Evolutionary conservation across 2,888 invertebrate genomes (phyloP).

Genomic region (Pheosia gnoma): DNA sequence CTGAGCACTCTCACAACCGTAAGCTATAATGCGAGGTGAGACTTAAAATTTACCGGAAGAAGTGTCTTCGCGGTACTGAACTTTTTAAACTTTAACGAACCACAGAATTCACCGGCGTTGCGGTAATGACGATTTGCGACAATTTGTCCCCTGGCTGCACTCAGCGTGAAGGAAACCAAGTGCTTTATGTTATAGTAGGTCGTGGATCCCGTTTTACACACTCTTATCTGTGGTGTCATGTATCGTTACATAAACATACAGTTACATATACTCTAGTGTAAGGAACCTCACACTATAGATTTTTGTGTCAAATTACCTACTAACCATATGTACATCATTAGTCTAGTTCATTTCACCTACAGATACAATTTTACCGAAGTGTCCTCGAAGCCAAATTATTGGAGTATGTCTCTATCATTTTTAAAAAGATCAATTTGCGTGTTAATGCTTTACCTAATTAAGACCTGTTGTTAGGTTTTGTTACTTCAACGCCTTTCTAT

Average conservation of each 20-base stretch:
- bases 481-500: too few species aligned
- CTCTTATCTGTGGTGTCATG: background rate
- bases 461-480: too few species aligned
- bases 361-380: too few species aligned
- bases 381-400: too few species aligned
- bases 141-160: slow-evolving; percentile 33
- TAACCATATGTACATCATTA: too few species aligned
- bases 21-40: slow-evolving; percentile 52
- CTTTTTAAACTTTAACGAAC: slow-evolving; percentile 55
- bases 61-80: slow-evolving; percentile 49
- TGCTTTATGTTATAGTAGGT: slow-evolving; percentile 6
- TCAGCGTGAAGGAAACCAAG: slow-evolving; percentile 30
- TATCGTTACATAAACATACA: background rate
- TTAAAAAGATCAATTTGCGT: too few species aligned
- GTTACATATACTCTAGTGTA: too few species aligned
- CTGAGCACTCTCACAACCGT: slow-evolving; percentile 35
- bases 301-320: too few species aligned
- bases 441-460: too few species aligned
- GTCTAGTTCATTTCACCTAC: too few species aligned
- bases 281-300: too few species aligned
- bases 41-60: slow-evolving; percentile 53
- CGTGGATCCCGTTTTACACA: slow-evolving; percentile 3
- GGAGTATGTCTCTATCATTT: too few species aligned
- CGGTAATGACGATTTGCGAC: slow-evolving; percentile 50
- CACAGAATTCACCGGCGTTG: slow-evolving; percentile 56